These are phyloP conservation scores for Prostheceraeus crozeri DNA, from an alignment of 2,888 invertebrate species.

Conservation along the genomic window DNA sequence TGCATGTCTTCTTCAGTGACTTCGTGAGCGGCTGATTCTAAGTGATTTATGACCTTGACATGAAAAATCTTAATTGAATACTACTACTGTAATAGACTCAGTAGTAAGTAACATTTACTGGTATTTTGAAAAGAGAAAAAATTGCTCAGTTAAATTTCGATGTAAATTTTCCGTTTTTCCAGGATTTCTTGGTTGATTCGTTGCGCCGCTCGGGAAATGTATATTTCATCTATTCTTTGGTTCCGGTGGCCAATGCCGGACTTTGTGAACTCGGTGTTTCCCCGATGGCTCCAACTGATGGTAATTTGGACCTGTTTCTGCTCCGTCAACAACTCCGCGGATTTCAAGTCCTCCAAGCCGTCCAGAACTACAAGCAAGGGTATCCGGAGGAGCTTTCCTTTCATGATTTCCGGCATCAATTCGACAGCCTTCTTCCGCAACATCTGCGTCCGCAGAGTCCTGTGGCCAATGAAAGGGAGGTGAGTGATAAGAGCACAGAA, in stretches of 20 bases:
- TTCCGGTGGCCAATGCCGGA: constrained; percentile 72
- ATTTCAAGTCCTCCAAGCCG: constrained; percentile 77
- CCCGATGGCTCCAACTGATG: constrained; percentile 43
- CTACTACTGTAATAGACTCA: too few species aligned
- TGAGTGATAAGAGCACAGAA: too few species aligned
- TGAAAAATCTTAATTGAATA: too few species aligned
- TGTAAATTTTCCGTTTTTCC: neutral
- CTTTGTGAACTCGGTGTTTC: constrained; percentile 59
- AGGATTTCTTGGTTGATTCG: constrained; percentile 82
- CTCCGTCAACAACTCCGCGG: constrained; percentile 72
- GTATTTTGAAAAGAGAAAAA: too few species aligned
- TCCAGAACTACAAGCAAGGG: constrained; percentile 81
- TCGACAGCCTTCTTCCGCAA: constrained; percentile 60
- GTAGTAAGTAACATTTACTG: too few species aligned
- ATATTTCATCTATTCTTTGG: constrained; percentile 76
- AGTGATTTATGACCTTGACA: too few species aligned
- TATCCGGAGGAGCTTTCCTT: constrained; percentile 83
- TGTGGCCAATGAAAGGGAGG: constrained; percentile 60
- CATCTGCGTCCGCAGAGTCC: constrained; percentile 49
- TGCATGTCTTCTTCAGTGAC: too few species aligned
- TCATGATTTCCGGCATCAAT: constrained; percentile 77
- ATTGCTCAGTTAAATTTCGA: too few species aligned
- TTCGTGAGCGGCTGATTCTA: too few species aligned
- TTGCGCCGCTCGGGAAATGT: constrained; percentile 66
- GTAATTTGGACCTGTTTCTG: constrained; percentile 68